Percentiles rank a stretch among this genome's conserved stretches.
phyloP scores from a whole-genome alignment of 2,797 vertebrate genomes.

The Chaetodon trifasciatus region DNA sequence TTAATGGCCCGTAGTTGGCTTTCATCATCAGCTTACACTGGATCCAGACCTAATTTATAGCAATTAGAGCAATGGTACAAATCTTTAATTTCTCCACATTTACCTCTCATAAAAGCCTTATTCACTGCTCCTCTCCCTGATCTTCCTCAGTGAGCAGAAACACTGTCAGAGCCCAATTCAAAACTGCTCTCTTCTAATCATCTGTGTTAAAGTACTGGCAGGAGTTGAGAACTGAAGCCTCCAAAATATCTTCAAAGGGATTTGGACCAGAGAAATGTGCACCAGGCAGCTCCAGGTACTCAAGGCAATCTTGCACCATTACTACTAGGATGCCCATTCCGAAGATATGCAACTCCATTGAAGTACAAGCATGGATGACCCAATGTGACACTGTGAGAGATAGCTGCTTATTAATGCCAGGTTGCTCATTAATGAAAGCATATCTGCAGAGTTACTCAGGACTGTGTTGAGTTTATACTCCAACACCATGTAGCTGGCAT shows the following conservation, averaged over 20 bases:
- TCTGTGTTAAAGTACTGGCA: slow-evolving; percentile 52
- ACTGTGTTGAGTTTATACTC: neutral
- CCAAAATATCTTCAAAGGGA: slow-evolving; percentile 66
- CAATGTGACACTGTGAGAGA: slow-evolving; percentile 16
- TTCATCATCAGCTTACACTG: slow-evolving; percentile 24
- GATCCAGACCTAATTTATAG: slow-evolving; percentile 37
- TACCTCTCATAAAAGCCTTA: slow-evolving; percentile 9
- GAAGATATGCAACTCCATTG: slow-evolving; percentile 37
- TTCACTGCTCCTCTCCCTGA: slow-evolving; percentile 13
- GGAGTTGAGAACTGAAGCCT: slow-evolving; percentile 48
- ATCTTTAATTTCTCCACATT: slow-evolving; percentile 35
- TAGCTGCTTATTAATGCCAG: slow-evolving; percentile 19
- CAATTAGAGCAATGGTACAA: slow-evolving; percentile 37
- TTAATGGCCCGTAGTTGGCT: slow-evolving; percentile 31
- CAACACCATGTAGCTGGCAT: neutral
- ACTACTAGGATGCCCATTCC: slow-evolving; percentile 41
- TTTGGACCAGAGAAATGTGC: slow-evolving; percentile 50
- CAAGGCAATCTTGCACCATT: slow-evolving; percentile 51
- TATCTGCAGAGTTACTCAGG: neutral
- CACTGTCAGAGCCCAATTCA: slow-evolving; percentile 43
- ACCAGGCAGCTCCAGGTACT: slow-evolving; percentile 55
- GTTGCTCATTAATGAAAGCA: slow-evolving; percentile 26
- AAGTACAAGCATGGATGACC: slow-evolving; percentile 22
- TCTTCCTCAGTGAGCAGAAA: slow-evolving; percentile 27
- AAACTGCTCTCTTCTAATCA: slow-evolving; percentile 57